These are phyloP conservation scores for Euproctis similis DNA, from an alignment of 2,888 invertebrate genomes.

Conservation along the genomic window DNA sequence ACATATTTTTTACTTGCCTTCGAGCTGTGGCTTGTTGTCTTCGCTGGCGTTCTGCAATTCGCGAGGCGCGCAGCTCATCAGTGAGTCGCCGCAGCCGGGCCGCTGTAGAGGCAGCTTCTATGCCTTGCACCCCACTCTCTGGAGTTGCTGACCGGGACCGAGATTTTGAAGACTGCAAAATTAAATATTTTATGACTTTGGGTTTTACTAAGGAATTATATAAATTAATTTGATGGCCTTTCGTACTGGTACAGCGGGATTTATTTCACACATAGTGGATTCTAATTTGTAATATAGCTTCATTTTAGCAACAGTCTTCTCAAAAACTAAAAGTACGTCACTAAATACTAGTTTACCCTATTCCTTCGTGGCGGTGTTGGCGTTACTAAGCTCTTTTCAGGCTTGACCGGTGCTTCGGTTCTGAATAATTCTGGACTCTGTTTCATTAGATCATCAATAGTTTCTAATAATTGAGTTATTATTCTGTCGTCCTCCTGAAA, in stretches of 20 bases:
- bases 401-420: constrained; percentile 42
- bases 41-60: constrained; percentile 61
- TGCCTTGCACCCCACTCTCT: constrained; percentile 45
- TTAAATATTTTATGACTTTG: too few relatives aligned
- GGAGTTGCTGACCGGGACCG: constrained; percentile 81
- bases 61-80: constrained; percentile 78
- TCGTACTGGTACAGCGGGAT: too few relatives aligned
- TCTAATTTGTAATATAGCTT: too few relatives aligned
- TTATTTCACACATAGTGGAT: too few relatives aligned
- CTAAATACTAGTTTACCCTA: constrained; percentile 70
- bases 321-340: neutral
- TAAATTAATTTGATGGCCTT: too few relatives aligned
- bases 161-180: constrained; percentile 81
- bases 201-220: too few relatives aligned
- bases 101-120: constrained; percentile 56
- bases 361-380: constrained; percentile 83
- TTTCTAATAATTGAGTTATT: constrained; percentile 82
- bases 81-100: constrained; percentile 81
- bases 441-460: constrained; percentile 86
- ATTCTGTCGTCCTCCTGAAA: constrained; percentile 81
- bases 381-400: constrained; percentile 71
- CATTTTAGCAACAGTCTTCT: too few relatives aligned
- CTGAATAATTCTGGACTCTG: constrained; percentile 82
- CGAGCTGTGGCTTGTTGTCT: constrained; percentile 58
- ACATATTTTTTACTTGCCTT: constrained; percentile 39